Evolutionary conservation across 2,888 invertebrate species (phyloP).

Genomic region (Lycia hirtaria): DNA sequence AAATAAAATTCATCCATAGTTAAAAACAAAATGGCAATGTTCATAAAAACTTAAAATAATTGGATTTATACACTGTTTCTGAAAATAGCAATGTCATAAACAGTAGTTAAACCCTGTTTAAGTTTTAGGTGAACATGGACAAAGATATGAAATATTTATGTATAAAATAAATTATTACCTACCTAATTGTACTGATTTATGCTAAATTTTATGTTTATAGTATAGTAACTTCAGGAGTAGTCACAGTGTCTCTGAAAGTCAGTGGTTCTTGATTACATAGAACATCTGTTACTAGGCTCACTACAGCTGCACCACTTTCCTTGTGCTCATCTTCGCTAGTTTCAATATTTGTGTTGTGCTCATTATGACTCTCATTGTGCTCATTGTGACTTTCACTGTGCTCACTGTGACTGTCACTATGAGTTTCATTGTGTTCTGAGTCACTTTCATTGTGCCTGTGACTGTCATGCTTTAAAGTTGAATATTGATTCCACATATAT

Average conservation of each 20-base stretch:
- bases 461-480: constrained; percentile 35
- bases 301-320: constrained; percentile 10
- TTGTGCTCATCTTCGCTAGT: constrained; percentile 18
- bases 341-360: constrained; percentile 32
- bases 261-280: constrained; percentile 33
- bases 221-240: constrained; percentile 55
- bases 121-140: constrained; percentile 1
- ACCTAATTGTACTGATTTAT: background rate
- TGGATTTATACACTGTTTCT: background rate
- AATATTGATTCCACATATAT: constrained; percentile 82
- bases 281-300: constrained; percentile 13
- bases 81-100: background rate
- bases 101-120: background rate
- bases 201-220: background rate
- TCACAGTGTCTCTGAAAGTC: constrained; percentile 46
- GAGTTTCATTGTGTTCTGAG: constrained; percentile 23
- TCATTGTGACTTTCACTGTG: constrained; percentile 17
- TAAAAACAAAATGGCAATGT: constrained; percentile 24
- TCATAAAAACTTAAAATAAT: background rate
- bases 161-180: background rate
- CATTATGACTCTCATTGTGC: constrained; percentile 16
- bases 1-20: constrained; percentile 49
- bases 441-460: constrained; percentile 30
- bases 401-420: constrained; percentile 16
- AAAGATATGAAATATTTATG: background rate